Evolutionary conservation across 2,113 vertebrate species (phyloP).

Genomic region (Phalacrocorax carbo): DNA sequence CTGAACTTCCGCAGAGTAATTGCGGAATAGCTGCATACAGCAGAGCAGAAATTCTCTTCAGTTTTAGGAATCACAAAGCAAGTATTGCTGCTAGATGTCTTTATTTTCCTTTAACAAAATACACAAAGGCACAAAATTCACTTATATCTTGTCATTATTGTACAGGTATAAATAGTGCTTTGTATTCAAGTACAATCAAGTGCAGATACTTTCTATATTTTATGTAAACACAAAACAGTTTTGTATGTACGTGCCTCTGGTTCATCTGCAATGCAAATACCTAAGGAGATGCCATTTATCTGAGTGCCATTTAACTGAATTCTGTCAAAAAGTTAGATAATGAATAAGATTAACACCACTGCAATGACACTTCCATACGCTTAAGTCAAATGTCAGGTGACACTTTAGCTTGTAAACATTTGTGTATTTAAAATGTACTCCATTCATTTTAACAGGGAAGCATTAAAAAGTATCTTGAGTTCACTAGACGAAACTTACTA

Average conservation of each 20-base stretch:
- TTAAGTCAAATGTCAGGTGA: conserved; percentile 61
- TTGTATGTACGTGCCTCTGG: conserved; percentile 67
- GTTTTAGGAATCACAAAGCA: conserved; percentile 39
- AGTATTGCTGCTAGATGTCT: conserved; percentile 65
- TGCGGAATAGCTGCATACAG: background rate
- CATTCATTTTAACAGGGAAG: conserved; percentile 48
- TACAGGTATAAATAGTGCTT: conserved; percentile 83
- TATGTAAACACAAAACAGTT: conserved; percentile 82
- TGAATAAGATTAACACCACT: conserved; percentile 51
- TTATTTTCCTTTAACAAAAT: conserved; percentile 82
- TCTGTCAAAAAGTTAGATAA: conserved; percentile 65
- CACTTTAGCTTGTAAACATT: conserved; percentile 66
- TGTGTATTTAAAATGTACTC: conserved; percentile 55
- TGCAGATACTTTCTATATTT: conserved; percentile 76
- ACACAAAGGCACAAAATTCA: conserved; percentile 76
- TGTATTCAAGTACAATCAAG: conserved; percentile 83
- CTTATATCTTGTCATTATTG: conserved; percentile 69
- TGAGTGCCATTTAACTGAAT: conserved; percentile 57
- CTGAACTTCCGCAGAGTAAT: background rate
- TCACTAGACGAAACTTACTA: conserved; percentile 49
- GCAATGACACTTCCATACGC: conserved; percentile 44
- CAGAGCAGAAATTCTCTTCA: background rate
- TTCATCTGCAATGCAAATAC: conserved; percentile 64
- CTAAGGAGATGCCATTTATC: conserved; percentile 64
- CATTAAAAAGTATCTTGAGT: conserved; percentile 42